Evolutionary conservation across 2,888 invertebrate species (phyloP).

Genomic region (Dioctria rufipes): DNA sequence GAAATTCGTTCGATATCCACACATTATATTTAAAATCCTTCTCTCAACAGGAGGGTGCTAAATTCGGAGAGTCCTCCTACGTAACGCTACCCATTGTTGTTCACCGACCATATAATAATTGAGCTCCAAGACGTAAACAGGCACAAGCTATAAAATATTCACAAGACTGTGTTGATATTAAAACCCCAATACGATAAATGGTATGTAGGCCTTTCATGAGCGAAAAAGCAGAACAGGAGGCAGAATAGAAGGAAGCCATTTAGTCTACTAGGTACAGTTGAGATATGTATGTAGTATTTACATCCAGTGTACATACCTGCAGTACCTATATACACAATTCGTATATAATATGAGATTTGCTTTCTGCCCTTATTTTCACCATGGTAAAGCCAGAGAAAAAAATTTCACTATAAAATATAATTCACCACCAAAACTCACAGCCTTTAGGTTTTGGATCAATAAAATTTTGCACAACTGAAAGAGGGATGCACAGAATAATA

Average conservation of each 20-base stretch:
- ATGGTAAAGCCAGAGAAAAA: conserved; percentile 17
- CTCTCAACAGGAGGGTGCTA: too few species aligned
- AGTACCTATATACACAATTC: not conserved
- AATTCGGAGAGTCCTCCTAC: too few species aligned
- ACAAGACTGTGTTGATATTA: conserved; percentile 20
- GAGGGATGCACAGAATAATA: conserved; percentile 14
- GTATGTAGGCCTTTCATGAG: conserved; percentile 25
- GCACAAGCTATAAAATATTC: not conserved
- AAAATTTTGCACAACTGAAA: conserved; percentile 33
- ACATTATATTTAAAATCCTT: too few species aligned
- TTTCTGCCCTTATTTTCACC: conserved; percentile 17
- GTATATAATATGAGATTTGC: conserved; percentile 18
- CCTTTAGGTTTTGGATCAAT: conserved; percentile 39
- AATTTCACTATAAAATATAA: conserved; percentile 8
- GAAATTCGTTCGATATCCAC: too few species aligned
- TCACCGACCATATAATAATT: conserved; percentile 14
- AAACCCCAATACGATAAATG: conserved; percentile 36
- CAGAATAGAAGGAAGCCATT: conserved; percentile 31
- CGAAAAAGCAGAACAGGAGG: conserved; percentile 8
- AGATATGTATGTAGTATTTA: not conserved
- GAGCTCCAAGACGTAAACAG: not conserved
- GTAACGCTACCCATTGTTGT: not conserved
- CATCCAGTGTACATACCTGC: too few species aligned
- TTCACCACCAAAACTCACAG: conserved; percentile 25
- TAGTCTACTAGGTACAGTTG: conserved; percentile 10